Conservation (phyloP, 2,888 invertebrate genomes). For the Melitaea athalia region DNA sequence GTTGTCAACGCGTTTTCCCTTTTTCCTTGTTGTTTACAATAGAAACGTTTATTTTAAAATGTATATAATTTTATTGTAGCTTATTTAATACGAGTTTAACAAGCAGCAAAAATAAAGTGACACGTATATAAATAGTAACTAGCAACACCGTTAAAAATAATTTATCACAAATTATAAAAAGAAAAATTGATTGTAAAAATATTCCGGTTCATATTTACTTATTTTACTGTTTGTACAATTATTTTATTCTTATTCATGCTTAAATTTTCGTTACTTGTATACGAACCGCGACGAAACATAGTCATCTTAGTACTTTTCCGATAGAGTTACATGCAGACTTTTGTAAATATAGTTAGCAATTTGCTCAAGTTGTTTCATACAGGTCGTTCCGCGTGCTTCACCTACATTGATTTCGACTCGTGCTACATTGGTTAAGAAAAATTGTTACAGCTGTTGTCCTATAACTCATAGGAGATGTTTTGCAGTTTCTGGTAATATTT, state of each 20-base stretch:
- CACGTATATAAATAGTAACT: no score
- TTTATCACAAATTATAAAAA: no score
- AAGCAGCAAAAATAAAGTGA: no score
- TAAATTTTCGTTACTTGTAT: not conserved
- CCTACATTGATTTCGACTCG: no score
- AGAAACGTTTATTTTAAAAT: slow-evolving; percentile 11
- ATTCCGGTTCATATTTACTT: no score
- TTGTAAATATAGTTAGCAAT: not conserved
- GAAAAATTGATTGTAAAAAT: no score
- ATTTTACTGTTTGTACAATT: not conserved
- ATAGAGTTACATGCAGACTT: not conserved
- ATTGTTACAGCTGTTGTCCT: no score
- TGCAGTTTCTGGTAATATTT: no score
- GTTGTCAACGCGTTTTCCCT: slow-evolving; percentile 29
- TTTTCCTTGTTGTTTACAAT: slow-evolving; percentile 13
- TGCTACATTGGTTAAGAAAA: no score
- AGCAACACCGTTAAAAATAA: no score
- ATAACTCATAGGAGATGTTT: no score
- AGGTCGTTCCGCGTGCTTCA: not conserved
- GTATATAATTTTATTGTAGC: not conserved
- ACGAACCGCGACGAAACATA: not conserved
- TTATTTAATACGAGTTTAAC: not conserved
- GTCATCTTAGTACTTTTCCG: not conserved
- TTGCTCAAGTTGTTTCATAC: not conserved
- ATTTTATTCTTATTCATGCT: not conserved